Evolutionary conservation across 2,113 vertebrate genomes (phyloP), one percentile per base, ranked within the genome.

Genomic region (Terrapene triunguis): DNA sequence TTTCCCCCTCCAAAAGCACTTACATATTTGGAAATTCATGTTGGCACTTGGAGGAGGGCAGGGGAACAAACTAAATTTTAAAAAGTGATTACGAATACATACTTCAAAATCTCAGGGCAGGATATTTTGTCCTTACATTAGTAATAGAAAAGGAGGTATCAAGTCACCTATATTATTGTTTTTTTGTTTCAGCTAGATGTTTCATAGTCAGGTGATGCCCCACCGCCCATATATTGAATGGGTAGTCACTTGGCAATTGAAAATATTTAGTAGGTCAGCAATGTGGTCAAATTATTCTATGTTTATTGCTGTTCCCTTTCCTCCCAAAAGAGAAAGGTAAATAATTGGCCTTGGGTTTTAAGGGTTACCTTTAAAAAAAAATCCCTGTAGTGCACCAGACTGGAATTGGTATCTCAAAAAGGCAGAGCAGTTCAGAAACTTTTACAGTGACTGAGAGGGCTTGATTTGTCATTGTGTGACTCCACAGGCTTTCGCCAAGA

Each of bases 361-460:
- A 91, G 3, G 1, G 29, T 89, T 81, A 1, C 1, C 4, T 2
- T 83, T 87, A 74, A 92, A 81, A 95, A 78, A 78, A 87, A 78
- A 72, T 69, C 65, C 7, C 35, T 65, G 2, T 3, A 84, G 25
- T 72, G 1, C 13, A 79, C 38, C 5, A n/a, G 5, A 57, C 72
- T 10, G 47, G 22, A 42, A 53, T 62, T 59, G 2, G 48, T 24
- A 2, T 21, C 32, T 88, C 8, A 90, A 12, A 62, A 80, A 81
- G 17, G 69, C 0, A 19, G 17, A 89, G 5, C 1, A 0, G 2
- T 38, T 88, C 25, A 48, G 10, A 1, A 0, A 50, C 1, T 11
- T 83, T 87, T 82, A 47, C 50, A 91, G 32, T 72, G 35, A 87
- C 38, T 82, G n/a, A 55, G 51, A 79, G 0, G 8, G 44, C 8